Evolutionary conservation across 2,797 vertebrate species (phyloP), one percentile per base, ranked within the genome.

Genomic region (Enteromius unitaeniatus): DNA sequence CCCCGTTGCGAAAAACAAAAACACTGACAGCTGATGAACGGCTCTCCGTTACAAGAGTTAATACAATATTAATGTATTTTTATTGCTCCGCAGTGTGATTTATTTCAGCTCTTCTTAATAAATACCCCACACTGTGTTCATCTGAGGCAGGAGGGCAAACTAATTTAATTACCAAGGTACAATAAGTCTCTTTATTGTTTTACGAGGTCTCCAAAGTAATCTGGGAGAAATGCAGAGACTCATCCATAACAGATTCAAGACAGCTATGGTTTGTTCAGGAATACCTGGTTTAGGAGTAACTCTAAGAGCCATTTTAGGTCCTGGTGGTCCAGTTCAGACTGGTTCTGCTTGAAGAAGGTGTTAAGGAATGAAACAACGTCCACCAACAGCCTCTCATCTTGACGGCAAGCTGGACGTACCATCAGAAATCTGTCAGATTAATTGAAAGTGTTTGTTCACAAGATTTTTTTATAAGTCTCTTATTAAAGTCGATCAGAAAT

Each of bases 341-440:
- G 93, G 80, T 93, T 93, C 49, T 95, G 94, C 87, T 92, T 95
- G 88, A 97, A 94, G 87, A 95, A 94, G 84, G 94, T 95, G 88
- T 95, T 97, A 88, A 99, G 92, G 94, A 99, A 98, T 87, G 94
- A 95, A 90, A 99, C 82, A 55, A 99, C 92, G 89, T 96, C 96
- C 89, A 96, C 95, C 17, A 99, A 92, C 87, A 99, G 94, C 88
- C 96, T 96, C 93, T 99, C 97, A 90, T 99, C 98, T 87, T 99
- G 96, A 8, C 86, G 87, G 88, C 96, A 96, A 75, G 96, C 95
- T 87, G 98, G 98, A 91, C 94, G 94, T 82, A 99, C 97, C 90
- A 96, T 96, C 67, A 99, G 92, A 95, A 99, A 99, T 91, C 98
- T 99, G 89, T 19, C 2, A 37, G n/a, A 6, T 34, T n/a, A 47